A percentile compares a stretch with the other conserved stretches of the same genome.
Conservation (phyloP, 2,888 invertebrate genomes). For the Oscheius onirici region DNA sequence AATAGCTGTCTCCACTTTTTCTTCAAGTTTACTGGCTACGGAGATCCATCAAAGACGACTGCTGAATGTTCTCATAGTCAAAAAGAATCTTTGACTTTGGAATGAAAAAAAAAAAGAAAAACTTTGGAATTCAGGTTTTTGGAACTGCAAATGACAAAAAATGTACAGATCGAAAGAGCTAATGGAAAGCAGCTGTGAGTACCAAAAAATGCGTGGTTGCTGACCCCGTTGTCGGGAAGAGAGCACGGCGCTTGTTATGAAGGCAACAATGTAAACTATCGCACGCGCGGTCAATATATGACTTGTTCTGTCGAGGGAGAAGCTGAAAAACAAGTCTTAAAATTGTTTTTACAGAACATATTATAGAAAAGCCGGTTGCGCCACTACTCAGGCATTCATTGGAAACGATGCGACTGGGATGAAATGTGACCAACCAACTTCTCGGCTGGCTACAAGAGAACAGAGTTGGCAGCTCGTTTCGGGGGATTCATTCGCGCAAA, state of each 20-base stretch:
- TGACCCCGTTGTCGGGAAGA: no score
- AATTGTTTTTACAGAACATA: neutral
- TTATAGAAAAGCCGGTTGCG: neutral
- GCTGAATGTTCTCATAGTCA: no score
- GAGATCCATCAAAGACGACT: no score
- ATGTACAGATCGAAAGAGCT: no score
- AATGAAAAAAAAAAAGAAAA: no score
- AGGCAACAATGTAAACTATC: neutral
- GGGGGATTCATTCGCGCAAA: neutral
- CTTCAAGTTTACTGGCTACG: no score
- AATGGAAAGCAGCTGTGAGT: neutral
- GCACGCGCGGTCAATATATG: neutral
- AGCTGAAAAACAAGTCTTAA: neutral
- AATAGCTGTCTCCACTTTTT: conserved; percentile 20
- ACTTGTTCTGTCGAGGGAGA: neutral
- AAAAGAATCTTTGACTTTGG: no score
- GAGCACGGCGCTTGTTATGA: neutral
- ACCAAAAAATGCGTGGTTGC: conserved; percentile 1
- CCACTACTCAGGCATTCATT: conserved; percentile 23
- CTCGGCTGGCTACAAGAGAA: no score
- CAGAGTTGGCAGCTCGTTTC: no score
- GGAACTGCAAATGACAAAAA: no score
- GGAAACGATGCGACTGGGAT: conserved; percentile 1
- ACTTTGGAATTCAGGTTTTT: no score
- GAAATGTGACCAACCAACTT: neutral